Evolutionary conservation across 2,797 vertebrate genomes (phyloP).

Genomic region (Dermochelys coriacea): DNA sequence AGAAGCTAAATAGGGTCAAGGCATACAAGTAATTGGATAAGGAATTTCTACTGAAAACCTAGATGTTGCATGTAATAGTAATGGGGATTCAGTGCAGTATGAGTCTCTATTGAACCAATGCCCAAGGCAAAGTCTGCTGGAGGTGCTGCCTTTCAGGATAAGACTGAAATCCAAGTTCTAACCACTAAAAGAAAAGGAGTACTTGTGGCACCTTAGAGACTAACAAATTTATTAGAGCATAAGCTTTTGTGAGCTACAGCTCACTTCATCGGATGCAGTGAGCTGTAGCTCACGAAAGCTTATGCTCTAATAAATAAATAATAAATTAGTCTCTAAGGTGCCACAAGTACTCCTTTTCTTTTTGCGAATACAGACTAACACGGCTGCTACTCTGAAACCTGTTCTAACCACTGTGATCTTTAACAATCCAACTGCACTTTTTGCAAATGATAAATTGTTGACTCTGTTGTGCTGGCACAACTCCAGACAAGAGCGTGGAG

Average conservation of each 20-base stretch:
- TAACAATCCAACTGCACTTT: not conserved
- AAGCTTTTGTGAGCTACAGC: too few species aligned
- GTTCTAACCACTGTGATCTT: not conserved
- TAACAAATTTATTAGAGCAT: too few species aligned
- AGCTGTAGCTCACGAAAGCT: too few species aligned
- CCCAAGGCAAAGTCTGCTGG: not conserved
- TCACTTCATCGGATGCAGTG: too few species aligned
- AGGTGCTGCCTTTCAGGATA: not conserved
- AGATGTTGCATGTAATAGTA: not conserved
- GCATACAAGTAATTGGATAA: not conserved
- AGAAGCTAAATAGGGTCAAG: not conserved
- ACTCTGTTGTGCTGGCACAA: not conserved
- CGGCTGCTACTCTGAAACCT: too few species aligned
- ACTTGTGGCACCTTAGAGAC: too few species aligned
- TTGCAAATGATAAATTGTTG: fast-evolving
- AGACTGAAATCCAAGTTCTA: not conserved
- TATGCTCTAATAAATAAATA: too few species aligned
- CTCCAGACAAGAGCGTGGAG: not conserved
- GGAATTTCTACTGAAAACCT: not conserved
- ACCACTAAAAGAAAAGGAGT: too few species aligned
- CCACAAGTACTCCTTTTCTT: too few species aligned
- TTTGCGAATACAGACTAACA: too few species aligned
- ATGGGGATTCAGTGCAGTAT: not conserved
- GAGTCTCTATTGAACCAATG: fast-evolving
- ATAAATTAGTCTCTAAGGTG: too few species aligned